phyloP scores from a whole-genome alignment of 2,113 vertebrate species.

The Eolophus roseicapilla region DNA sequence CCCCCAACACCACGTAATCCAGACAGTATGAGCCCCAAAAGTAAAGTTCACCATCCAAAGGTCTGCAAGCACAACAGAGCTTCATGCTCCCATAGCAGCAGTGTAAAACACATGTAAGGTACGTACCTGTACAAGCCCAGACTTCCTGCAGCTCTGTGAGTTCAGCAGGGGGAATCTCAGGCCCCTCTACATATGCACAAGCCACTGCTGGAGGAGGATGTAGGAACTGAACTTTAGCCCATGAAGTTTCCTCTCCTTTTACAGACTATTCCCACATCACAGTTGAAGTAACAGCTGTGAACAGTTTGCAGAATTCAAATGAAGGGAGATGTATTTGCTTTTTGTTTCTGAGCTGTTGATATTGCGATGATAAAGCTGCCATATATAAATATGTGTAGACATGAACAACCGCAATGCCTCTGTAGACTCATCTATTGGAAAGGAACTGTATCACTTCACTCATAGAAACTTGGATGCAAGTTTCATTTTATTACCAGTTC shows the following conservation, averaged over 20 bases:
- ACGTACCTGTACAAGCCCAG: rapidly evolving
- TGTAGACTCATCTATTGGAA: background rate
- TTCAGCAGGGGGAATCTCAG: background rate
- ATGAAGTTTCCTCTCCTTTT: background rate
- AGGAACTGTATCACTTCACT: background rate
- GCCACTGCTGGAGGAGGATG: background rate
- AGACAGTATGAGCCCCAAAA: background rate
- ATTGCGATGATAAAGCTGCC: constrained; percentile 13
- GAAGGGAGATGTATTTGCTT: background rate
- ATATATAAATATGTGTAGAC: background rate
- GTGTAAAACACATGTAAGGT: background rate
- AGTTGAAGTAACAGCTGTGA: constrained; percentile 11
- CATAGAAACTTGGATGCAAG: background rate
- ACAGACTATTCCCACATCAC: background rate
- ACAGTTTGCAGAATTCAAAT: background rate
- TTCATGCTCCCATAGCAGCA: background rate
- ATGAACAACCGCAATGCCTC: background rate
- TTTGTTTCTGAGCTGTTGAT: constrained; percentile 18
- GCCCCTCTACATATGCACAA: background rate
- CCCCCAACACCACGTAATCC: background rate
- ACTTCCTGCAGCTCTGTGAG: background rate
- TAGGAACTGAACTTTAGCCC: background rate
- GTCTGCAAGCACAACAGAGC: background rate
- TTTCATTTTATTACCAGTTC: background rate
- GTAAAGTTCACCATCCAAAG: background rate